Conservation (phyloP, 1,140 invertebrate species). For the Hycleus phaleratus region DNA sequence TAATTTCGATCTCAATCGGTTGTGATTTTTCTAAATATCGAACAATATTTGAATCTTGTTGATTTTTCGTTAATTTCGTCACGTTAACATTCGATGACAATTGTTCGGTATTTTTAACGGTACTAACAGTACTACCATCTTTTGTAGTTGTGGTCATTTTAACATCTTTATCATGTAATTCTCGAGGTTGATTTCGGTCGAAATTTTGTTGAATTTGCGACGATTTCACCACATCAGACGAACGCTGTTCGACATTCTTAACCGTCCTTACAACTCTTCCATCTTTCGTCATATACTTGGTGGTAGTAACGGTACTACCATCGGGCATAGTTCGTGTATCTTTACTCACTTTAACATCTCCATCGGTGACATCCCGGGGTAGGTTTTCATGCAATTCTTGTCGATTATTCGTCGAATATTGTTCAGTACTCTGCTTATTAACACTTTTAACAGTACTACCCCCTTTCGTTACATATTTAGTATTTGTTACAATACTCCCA, state of each 20-base stretch:
- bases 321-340: slow-evolving; percentile 39
- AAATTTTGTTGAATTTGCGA: not conserved
- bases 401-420: not conserved
- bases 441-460: not conserved
- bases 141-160: slow-evolving; percentile 40
- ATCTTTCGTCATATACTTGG: slow-evolving; percentile 3
- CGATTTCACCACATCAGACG: not conserved
- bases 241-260: not conserved
- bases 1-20: slow-evolving; percentile 10
- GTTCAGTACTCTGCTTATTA: not conserved
- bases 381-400: not conserved
- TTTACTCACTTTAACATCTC: slow-evolving; percentile 47
- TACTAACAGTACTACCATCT: slow-evolving; percentile 9
- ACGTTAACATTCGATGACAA: not conserved
- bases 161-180: slow-evolving; percentile 33
- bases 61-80: not conserved
- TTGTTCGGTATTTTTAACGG: not conserved
- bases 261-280: not conserved
- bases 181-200: not conserved
- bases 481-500: slow-evolving; percentile 8
- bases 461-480: slow-evolving; percentile 2
- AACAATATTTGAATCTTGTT: not conserved
- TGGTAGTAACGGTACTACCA: slow-evolving; percentile 9
- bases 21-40: not conserved
- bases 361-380: not conserved